Evolutionary conservation across 2,113 vertebrate species (phyloP).

Genomic region (Tylochromis polylepis): DNA sequence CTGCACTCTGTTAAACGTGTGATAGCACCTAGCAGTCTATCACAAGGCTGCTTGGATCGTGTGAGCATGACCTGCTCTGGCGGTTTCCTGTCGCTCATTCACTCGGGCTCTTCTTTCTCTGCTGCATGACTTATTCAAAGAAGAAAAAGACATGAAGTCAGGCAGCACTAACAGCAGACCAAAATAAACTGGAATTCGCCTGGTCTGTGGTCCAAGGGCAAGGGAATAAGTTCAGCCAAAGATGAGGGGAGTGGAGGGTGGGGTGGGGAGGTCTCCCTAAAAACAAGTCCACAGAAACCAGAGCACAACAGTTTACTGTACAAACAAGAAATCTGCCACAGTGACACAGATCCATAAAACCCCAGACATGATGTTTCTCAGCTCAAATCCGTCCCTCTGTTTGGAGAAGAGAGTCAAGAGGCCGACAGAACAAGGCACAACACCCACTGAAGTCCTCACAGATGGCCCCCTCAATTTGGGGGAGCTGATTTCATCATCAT

Average conservation of each 20-base stretch:
- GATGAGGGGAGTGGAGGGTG: not conserved
- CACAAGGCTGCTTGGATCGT: not conserved
- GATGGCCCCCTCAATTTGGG: not conserved
- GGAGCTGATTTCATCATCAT: not conserved
- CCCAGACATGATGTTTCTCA: not conserved
- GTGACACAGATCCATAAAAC: not conserved
- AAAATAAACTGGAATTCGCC: constrained; percentile 58
- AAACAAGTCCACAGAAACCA: not conserved
- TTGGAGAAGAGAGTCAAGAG: not conserved
- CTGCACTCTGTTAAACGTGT: not conserved
- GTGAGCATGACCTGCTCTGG: not conserved
- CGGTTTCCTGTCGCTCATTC: not conserved
- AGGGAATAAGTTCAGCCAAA: not conserved
- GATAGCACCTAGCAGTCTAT: not conserved
- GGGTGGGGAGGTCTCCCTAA: not conserved
- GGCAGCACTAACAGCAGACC: constrained; percentile 33
- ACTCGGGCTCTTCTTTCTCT: not conserved
- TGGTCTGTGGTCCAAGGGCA: not conserved
- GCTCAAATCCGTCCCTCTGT: not conserved
- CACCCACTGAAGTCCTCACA: not conserved
- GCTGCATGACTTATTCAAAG: constrained; percentile 28
- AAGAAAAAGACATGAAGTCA: constrained; percentile 14
- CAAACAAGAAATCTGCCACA: not conserved
- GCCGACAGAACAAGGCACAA: not conserved
- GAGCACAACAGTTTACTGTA: not conserved